These are phyloP conservation scores for Diloba caeruleocephala DNA, from an alignment of 2,888 invertebrate species.

Conservation along the genomic window DNA sequence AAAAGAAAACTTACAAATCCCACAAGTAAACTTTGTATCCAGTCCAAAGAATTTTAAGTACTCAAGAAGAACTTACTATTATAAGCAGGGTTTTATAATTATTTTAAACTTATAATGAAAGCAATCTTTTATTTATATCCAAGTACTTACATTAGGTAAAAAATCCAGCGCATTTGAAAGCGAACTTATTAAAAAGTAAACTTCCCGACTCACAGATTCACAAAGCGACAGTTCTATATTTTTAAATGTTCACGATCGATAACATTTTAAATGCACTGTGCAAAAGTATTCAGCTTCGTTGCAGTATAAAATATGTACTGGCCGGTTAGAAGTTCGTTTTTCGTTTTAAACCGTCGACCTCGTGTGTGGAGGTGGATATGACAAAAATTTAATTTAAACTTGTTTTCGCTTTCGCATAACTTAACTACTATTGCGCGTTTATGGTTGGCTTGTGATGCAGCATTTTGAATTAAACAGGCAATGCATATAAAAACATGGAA, in stretches of 20 bases:
- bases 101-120: too few relatives aligned
- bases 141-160: conserved; percentile 26
- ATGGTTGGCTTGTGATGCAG: rapidly evolving
- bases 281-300: conserved; percentile 46
- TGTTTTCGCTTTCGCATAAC: background rate
- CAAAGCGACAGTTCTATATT: conserved; percentile 39
- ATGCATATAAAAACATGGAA: conserved; percentile 1
- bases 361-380: conserved; percentile 60
- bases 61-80: too few relatives aligned
- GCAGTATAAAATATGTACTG: conserved; percentile 66
- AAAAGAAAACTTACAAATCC: too few relatives aligned
- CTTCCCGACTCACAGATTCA: conserved; percentile 39
- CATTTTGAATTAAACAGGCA: background rate
- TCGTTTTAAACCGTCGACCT: conserved; percentile 68
- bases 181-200: conserved; percentile 32
- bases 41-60: too few relatives aligned
- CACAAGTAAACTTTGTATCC: too few relatives aligned
- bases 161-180: conserved; percentile 41
- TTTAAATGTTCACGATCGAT: conserved; percentile 34
- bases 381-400: conserved; percentile 29
- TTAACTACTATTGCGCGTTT: conserved; percentile 16
- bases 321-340: conserved; percentile 61
- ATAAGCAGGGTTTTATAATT: too few relatives aligned
- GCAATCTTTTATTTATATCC: background rate
- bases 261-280: conserved; percentile 46